phyloP scores from a whole-genome alignment of 1,140 invertebrate species.

The Drepana arcuata region DNA sequence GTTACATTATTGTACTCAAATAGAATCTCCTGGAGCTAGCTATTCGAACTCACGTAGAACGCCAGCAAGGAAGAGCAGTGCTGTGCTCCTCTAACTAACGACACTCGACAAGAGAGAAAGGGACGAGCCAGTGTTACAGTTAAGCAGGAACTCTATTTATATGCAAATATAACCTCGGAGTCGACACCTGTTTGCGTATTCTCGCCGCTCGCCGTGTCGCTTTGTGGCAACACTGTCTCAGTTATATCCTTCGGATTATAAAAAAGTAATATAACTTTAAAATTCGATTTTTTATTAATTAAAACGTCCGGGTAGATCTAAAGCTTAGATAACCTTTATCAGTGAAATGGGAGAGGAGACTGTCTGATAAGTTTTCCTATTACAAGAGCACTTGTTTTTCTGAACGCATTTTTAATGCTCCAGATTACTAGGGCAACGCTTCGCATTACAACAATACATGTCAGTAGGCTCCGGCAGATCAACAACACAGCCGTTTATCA shows the following conservation, averaged over 20 bases:
- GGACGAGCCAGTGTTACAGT: constrained; percentile 62
- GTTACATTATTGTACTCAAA: constrained; percentile 63
- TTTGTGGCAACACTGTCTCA: constrained; percentile 55
- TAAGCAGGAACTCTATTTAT: constrained; percentile 72
- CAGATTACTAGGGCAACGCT: too few relatives aligned
- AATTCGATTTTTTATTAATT: too few relatives aligned
- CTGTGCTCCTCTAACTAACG: constrained; percentile 40
- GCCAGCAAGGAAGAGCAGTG: constrained; percentile 50
- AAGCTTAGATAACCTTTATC: too few relatives aligned
- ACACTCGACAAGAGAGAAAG: constrained; percentile 42
- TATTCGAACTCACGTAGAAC: constrained; percentile 26
- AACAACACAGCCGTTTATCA: constrained; percentile 12
- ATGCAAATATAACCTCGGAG: constrained; percentile 69
- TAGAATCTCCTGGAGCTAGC: constrained; percentile 56
- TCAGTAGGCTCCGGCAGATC: constrained; percentile 3
- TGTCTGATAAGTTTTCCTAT: too few relatives aligned
- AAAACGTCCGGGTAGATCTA: too few relatives aligned
- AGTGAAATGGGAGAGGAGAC: too few relatives aligned
- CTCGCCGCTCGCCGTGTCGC: constrained; percentile 46
- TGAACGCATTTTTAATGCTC: too few relatives aligned
- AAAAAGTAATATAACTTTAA: constrained; percentile 26
- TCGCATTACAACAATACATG: constrained; percentile 18
- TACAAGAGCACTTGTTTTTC: constrained; percentile 19
- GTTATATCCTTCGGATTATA: constrained; percentile 50
- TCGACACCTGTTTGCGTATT: constrained; percentile 71